phyloP scores from a whole-genome alignment of 2,113 vertebrate species.

The Corythaeola cristata region DNA sequence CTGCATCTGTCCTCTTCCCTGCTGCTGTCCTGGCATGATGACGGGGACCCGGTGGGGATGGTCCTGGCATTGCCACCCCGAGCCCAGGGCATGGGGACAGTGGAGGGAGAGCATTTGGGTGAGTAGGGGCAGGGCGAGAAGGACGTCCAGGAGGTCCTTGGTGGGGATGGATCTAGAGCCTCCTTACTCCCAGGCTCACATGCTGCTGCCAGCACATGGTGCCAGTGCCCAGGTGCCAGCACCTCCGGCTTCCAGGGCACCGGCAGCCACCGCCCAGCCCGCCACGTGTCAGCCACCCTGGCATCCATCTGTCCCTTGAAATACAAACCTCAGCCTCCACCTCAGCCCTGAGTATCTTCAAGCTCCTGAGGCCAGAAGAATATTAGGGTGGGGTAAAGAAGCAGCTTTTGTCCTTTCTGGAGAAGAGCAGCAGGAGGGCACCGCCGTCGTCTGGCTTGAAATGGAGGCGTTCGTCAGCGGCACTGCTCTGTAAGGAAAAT shows the following conservation, averaged over 20 bases:
- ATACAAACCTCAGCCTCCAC: not conserved
- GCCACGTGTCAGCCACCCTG: not conserved
- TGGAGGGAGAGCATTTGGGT: accelerated
- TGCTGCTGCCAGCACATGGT: accelerated
- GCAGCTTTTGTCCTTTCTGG: not conserved
- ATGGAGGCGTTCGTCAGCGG: not conserved
- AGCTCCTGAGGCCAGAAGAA: not conserved
- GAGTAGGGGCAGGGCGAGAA: not conserved
- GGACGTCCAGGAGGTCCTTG: not conserved
- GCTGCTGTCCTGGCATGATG: not conserved
- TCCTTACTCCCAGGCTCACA: not conserved
- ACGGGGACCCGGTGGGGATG: accelerated
- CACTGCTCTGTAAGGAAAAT: not conserved
- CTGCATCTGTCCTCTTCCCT: not conserved
- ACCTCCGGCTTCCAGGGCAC: not conserved
- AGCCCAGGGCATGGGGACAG: not conserved
- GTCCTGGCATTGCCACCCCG: accelerated
- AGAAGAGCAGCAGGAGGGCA: not conserved
- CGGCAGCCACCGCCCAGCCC: not conserved
- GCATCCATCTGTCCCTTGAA: not conserved
- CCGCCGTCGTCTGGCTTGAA: not conserved
- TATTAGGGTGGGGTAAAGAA: not conserved
- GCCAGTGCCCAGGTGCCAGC: not conserved
- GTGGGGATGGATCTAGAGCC: not conserved
- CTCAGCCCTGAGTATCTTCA: not conserved